Evolutionary conservation across 2,888 invertebrate species (phyloP).

Genomic region (Zonitis immaculata): DNA sequence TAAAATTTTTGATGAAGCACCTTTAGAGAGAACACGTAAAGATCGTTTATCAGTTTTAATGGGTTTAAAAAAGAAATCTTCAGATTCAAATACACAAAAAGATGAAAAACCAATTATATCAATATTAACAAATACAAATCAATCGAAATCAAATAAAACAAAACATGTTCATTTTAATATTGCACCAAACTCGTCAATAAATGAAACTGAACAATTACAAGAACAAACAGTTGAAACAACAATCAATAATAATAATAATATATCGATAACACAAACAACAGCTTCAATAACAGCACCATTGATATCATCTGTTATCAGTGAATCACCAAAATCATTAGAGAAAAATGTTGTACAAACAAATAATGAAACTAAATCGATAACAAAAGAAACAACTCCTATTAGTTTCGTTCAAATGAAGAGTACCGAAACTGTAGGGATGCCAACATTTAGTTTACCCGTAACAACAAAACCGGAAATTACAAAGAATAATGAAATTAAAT

Average conservation of each 20-base stretch:
- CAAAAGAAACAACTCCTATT: neutral
- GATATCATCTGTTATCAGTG: neutral
- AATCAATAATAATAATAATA: slow-evolving; percentile 21
- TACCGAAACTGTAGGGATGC: neutral
- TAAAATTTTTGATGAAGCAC: slow-evolving; percentile 39
- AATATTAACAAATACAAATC: neutral
- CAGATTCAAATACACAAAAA: neutral
- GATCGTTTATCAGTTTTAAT: slow-evolving; percentile 41
- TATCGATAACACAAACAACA: neutral
- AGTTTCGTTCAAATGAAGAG: neutral
- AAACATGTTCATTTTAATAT: slow-evolving; percentile 35
- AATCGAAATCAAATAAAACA: slow-evolving; percentile 3
- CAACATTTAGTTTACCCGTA: neutral
- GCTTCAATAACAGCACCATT: neutral
- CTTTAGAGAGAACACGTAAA: slow-evolving; percentile 40
- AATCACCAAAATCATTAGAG: neutral
- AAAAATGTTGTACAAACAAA: neutral
- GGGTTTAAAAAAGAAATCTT: slow-evolving; percentile 37
- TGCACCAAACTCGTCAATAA: slow-evolving; percentile 23
- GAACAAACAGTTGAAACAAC: slow-evolving; percentile 40
- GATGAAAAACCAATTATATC: neutral
- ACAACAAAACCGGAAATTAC: neutral
- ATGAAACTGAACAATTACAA: slow-evolving; percentile 11
- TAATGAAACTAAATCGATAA: neutral
- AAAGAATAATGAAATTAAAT: neutral